Base-by-base conservation (phyloP, 2,113 vertebrate species). In the Ptilonorhynchus violaceus region DNA sequence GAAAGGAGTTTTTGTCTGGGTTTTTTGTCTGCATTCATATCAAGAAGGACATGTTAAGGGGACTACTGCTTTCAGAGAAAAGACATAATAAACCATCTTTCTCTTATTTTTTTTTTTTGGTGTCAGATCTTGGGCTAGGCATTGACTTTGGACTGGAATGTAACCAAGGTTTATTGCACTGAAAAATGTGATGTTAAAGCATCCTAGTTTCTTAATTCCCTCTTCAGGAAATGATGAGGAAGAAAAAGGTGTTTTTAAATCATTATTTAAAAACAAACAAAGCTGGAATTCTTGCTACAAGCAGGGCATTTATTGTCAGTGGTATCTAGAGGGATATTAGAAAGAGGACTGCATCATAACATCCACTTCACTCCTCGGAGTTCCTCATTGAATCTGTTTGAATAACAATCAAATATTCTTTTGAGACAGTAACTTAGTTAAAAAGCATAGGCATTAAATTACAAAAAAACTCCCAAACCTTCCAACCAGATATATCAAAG, bases 201-300 rank as follows among this genome's bases (percentile, higher is more conserved):
- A 50, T n/a, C 50, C 5, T 46, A n/a, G 9, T 60, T 78, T 63
- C 49, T 85, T 50, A 64, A 20, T 2, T 60, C 22, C 2, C 14
- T 68, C 18, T 82, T 88, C 44, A 56, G 47, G 16, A 93, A 82
- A 27, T 15, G 12, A 23, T 6, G 7, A 2, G 13, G 14, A 10
- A 2, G 2, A 1, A 15, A 5, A 25, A 22, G 7, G 2, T n/a
- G 18, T 62, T n/a, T n/a, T n/a, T n/a, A n/a, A 33, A 33, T 66
- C 15, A 6, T 74, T 92, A 55, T 66, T 87, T 78, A 37, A 89
- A 95, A 92, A 6, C 19, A 74, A 83, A 55, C 2, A n/a, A 47
- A 63, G 20, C 31, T 82, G 50, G 16, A 60, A 49, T 89, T 85
- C 31, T 69, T 66, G 33, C 37, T 88, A 14, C 14, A 59, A 85